A percentile compares a stretch with the other conserved stretches of the same genome.
Evolutionary conservation across 2,797 vertebrate species (phyloP).

Genomic region (Zalophus californianus): DNA sequence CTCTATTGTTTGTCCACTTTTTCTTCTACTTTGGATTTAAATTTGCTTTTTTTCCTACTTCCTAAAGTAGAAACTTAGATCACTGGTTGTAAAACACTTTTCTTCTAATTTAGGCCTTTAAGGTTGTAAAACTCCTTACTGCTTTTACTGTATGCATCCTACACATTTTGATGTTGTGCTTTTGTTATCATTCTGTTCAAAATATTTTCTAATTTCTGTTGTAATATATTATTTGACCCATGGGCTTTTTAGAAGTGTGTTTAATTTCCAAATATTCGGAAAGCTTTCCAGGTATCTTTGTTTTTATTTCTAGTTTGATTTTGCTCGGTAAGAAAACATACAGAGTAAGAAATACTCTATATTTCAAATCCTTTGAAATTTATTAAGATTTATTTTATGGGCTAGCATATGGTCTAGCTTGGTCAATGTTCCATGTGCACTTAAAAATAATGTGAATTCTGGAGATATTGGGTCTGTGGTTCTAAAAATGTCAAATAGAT

Average conservation of each 20-base stretch:
- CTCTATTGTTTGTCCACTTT: not conserved
- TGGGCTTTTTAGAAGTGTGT: not conserved
- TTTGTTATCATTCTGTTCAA: conserved; percentile 45
- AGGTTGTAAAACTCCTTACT: not conserved
- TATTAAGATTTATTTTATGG: conserved; percentile 58
- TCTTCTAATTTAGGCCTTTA: not conserved
- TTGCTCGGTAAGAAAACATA: conserved; percentile 63
- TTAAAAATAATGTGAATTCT: not conserved
- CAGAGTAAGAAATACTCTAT: conserved; percentile 7
- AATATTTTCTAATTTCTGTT: conserved; percentile 56
- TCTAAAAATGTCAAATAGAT: not conserved
- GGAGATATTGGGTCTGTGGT: not conserved
- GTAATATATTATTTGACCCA: not conserved
- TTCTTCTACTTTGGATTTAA: not conserved
- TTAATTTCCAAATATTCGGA: conserved; percentile 62
- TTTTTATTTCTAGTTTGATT: conserved; percentile 58
- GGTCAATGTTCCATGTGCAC: not conserved
- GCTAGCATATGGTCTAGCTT: not conserved
- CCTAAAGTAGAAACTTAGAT: conserved; percentile 14
- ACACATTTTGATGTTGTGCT: not conserved
- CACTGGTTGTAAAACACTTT: not conserved
- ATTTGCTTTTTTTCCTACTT: not conserved
- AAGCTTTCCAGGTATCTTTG: not conserved
- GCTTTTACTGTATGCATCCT: not conserved
- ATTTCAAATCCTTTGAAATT: conserved; percentile 51